A percentile compares a stretch with the other conserved stretches of the same genome.
These are phyloP conservation scores for Pimpla rufipes DNA, from an alignment of 2,888 invertebrate species.

Conservation along the genomic window DNA sequence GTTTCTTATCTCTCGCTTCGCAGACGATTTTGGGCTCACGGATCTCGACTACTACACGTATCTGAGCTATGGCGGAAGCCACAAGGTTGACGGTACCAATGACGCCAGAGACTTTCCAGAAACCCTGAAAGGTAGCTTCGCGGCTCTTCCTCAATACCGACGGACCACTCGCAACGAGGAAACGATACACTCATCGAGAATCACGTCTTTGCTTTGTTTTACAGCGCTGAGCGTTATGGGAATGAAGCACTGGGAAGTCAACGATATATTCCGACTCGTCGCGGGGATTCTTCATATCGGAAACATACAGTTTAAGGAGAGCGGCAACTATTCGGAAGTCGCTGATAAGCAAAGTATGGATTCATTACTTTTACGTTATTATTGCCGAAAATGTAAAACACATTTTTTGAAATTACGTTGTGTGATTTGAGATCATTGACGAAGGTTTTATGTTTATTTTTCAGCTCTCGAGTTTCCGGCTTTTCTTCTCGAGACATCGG, in stretches of 20 bases:
- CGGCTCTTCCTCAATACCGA: constrained; percentile 19
- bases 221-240: constrained; percentile 89
- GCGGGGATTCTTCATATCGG: constrained; percentile 89
- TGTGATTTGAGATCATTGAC: neutral
- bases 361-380: neutral
- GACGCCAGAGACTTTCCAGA: constrained; percentile 89
- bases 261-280: constrained; percentile 87
- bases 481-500: constrained; percentile 87
- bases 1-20: constrained; percentile 60
- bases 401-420: neutral
- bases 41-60: constrained; percentile 88
- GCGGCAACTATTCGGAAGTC: constrained; percentile 87
- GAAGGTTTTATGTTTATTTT: constrained; percentile 32
- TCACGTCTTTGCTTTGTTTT: constrained; percentile 55
- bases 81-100: constrained; percentile 88
- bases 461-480: constrained; percentile 88
- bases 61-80: constrained; percentile 87
- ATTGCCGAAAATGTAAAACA: neutral
- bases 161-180: neutral
- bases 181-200: neutral
- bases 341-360: constrained; percentile 87
- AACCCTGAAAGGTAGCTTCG: constrained; percentile 86
- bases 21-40: constrained; percentile 87
- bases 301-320: constrained; percentile 87
- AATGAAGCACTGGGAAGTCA: constrained; percentile 86